Conservation (phyloP, 2,888 invertebrate genomes). For the Rhagonycha fulva region DNA sequence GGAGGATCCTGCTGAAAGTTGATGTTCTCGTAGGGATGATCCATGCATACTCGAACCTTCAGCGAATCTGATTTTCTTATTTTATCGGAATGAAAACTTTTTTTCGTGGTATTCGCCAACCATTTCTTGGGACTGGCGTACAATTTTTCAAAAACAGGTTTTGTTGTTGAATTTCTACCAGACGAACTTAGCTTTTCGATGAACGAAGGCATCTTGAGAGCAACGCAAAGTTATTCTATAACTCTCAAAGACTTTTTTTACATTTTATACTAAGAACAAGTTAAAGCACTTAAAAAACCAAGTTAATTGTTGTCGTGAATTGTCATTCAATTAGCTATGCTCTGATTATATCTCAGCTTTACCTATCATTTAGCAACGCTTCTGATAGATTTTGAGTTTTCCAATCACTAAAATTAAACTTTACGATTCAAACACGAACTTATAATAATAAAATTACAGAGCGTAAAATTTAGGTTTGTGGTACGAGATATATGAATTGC, state of each 20-base stretch:
- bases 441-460: neutral
- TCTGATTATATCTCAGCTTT: neutral
- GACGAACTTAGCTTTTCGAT: constrained; percentile 38
- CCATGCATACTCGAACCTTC: constrained; percentile 35
- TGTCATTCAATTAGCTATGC: neutral
- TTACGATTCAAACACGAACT: neutral
- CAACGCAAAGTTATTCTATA: neutral
- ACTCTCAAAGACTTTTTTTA: neutral
- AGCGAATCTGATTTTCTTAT: constrained; percentile 24
- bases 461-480: constrained; percentile 16
- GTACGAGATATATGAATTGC: neutral
- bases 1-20: constrained; percentile 17
- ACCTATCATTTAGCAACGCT: neutral
- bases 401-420: neutral
- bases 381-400: neutral
- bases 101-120: constrained; percentile 30
- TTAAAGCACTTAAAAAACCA: neutral
- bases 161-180: constrained; percentile 36
- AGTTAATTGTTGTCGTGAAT: neutral
- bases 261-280: neutral
- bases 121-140: constrained; percentile 46
- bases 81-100: constrained; percentile 1
- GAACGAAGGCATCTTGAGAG: constrained; percentile 40
- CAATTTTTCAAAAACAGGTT: constrained; percentile 45
- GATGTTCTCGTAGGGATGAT: constrained; percentile 45